phyloP scores from a whole-genome alignment of 2,888 invertebrate species.

The Agrochola lychnidis region DNA sequence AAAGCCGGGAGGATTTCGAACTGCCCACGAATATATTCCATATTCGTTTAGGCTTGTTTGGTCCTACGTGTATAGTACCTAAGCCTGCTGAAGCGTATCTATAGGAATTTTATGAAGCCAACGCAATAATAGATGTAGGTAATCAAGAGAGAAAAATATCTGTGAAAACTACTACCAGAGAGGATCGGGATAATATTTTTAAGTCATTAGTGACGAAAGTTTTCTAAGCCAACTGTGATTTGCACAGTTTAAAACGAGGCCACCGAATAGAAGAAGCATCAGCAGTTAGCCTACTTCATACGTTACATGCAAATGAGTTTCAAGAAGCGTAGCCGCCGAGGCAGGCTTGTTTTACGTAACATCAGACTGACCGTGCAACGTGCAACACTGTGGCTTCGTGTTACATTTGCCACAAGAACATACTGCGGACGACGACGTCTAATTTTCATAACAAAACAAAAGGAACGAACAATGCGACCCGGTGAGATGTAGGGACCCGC shows the following conservation, averaged over 20 bases:
- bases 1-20: conserved; percentile 32
- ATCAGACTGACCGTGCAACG: conserved; percentile 36
- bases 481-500: conserved; percentile 74
- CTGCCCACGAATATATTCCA: conserved; percentile 42
- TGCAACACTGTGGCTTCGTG: conserved; percentile 55
- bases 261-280: not conserved
- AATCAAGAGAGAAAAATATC: not conserved
- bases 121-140: not conserved
- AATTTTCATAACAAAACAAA: conserved; percentile 84
- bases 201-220: not conserved
- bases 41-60: conserved; percentile 18
- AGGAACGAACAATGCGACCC: conserved; percentile 79
- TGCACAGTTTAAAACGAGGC: not conserved
- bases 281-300: conserved; percentile 15
- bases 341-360: conserved; percentile 30
- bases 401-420: conserved; percentile 67
- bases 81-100: conserved; percentile 7
- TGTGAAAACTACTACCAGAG: not conserved
- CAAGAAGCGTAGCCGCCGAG: conserved; percentile 37
- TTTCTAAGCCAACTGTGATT: not conserved
- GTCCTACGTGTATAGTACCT: conserved; percentile 15
- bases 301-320: conserved; percentile 44
- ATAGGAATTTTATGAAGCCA: not conserved
- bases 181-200: not conserved
- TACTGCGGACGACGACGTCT: conserved; percentile 71